Percentiles rank a stretch among this genome's conserved stretches.
Evolutionary conservation across 2,888 invertebrate genomes (phyloP).

Genomic region (Malthinus flaveolus): DNA sequence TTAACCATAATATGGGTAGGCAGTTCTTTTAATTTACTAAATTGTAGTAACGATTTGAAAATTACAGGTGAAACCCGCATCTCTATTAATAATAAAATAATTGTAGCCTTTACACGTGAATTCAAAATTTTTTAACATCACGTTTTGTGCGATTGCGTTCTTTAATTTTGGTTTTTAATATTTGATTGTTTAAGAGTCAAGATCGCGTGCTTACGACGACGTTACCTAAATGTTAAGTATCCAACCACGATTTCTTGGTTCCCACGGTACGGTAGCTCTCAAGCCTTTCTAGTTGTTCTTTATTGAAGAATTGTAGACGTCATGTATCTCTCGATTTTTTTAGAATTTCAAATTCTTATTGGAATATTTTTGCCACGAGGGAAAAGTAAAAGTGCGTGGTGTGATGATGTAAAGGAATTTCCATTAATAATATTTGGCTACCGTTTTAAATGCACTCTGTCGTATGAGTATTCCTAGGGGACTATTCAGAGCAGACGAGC

Average conservation of each 20-base stretch:
- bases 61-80: conserved; percentile 8
- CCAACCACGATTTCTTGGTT: conserved; percentile 46
- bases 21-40: not conserved
- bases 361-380: conserved; percentile 1
- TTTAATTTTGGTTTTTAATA: conserved; percentile 31
- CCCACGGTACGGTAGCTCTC: conserved; percentile 50
- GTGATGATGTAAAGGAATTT: no score
- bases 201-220: conserved; percentile 35
- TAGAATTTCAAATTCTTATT: not conserved
- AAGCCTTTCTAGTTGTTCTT: conserved; percentile 43
- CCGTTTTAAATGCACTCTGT: not conserved
- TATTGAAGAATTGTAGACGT: conserved; percentile 32
- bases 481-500: conserved; percentile 9
- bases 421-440: no score
- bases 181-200: conserved; percentile 29
- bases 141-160: conserved; percentile 28
- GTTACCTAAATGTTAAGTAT: conserved; percentile 49
- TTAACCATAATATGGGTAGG: no score
- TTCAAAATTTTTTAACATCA: conserved; percentile 24
- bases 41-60: conserved; percentile 1
- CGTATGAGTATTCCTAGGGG: conserved; percentile 12
- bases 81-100: conserved; percentile 24
- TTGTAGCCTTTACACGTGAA: conserved; percentile 24
- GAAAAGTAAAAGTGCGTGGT: not conserved
- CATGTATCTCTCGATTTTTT: conserved; percentile 10